A percentile compares a stretch with the other conserved stretches of the same genome.
Conservation (phyloP, 2,797 vertebrate genomes). For the Esox lucius region DNA sequence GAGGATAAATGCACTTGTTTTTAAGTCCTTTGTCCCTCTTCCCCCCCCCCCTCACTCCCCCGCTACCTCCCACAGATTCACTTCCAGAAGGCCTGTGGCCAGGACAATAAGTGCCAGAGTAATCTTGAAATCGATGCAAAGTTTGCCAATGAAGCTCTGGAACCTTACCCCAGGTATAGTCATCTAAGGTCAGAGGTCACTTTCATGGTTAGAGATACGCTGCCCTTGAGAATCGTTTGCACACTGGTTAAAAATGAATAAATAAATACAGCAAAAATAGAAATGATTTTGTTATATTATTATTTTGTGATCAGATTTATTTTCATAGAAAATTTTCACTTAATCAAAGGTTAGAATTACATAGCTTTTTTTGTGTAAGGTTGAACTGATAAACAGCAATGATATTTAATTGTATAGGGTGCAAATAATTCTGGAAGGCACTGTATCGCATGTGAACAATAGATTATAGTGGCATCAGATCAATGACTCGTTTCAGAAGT, state of each 20-base stretch:
- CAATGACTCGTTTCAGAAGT: not conserved
- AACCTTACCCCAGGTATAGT: constrained; percentile 62
- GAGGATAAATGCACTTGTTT: not conserved
- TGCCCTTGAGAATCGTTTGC: too few species aligned
- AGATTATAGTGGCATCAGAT: not conserved
- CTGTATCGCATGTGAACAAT: not conserved
- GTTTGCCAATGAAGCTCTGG: constrained; percentile 68
- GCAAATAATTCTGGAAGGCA: too few species aligned
- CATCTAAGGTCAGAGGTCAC: constrained; percentile 1
- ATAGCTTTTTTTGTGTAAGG: too few species aligned
- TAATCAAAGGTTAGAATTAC: too few species aligned
- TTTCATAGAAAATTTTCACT: too few species aligned
- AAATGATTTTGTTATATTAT: too few species aligned
- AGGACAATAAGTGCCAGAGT: constrained; percentile 80
- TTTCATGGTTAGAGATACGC: not conserved
- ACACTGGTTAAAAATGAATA: too few species aligned
- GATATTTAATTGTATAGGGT: too few species aligned
- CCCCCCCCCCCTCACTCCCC: not conserved
- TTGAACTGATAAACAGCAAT: too few species aligned
- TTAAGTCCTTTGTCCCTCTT: not conserved
- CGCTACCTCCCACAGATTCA: constrained; percentile 67
- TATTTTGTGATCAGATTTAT: too few species aligned
- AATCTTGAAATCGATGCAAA: constrained; percentile 77
- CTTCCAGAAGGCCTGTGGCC: constrained; percentile 83
- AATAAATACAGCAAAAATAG: too few species aligned